A percentile compares a stretch with the other conserved stretches of the same genome.
Conservation (phyloP, 2,797 vertebrate species). For the Podargus strigoides region DNA sequence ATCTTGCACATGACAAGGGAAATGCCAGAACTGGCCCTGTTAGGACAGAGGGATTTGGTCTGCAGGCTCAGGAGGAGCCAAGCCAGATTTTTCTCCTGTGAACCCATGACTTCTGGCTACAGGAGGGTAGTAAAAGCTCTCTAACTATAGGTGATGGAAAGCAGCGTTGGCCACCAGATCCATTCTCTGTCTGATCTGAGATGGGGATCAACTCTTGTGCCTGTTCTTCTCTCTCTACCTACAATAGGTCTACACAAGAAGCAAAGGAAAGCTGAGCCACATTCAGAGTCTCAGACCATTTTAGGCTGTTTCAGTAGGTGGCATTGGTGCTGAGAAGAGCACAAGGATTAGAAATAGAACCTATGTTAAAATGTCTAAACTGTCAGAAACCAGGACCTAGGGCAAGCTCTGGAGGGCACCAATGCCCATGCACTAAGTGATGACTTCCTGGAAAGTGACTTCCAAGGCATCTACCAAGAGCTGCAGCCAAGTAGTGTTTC, state of each 20-base stretch:
- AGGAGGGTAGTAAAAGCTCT: background rate
- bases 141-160: background rate
- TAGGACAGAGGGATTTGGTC: background rate
- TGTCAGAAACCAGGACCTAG: background rate
- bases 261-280: background rate
- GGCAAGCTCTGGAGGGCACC: background rate
- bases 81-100: background rate
- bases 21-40: background rate
- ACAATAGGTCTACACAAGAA: background rate
- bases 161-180: background rate
- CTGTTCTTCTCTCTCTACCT: background rate
- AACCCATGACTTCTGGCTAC: background rate
- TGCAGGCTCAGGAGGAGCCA: background rate
- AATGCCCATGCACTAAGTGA: background rate
- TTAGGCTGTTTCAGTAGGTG: background rate
- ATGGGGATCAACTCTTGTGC: background rate
- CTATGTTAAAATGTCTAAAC: background rate
- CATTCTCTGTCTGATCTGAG: accelerated
- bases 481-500: background rate
- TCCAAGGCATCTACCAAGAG: constrained; percentile 5
- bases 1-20: background rate
- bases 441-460: constrained; percentile 27
- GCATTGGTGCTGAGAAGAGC: background rate
- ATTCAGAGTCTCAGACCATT: background rate
- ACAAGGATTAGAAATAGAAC: background rate